Base-by-base conservation (phyloP, 2,113 vertebrate species). In the Columbina picui region DNA sequence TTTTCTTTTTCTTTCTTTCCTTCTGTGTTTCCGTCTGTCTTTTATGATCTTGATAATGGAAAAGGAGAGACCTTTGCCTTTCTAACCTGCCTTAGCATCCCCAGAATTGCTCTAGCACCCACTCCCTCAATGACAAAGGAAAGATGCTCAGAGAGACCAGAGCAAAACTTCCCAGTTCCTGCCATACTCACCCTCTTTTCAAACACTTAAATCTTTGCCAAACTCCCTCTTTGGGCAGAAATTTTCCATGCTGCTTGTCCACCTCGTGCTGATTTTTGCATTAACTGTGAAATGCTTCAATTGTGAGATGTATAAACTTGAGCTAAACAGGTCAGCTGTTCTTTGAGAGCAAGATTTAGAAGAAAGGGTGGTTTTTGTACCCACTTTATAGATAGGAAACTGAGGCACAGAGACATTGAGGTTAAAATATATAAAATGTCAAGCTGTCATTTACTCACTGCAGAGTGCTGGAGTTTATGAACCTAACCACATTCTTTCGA, bases 401-500 rank as follows among this genome's bases (percentile, higher is more conserved):
- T 85, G 90, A 96, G 84, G 74, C 92, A 83, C 65, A 19, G 57
- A 63, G 85, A 39, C 27, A 17, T 6, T 34, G 56, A 91, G 38
- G 57, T 36, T 49, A 89, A 45, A 76, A 55, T 55, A 52, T 17
- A 30, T 73, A 34, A 90, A 86, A 83, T 6, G 12, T 57, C 61
- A 83, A 76, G 29, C 75, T 93, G 87, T 81, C 59, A 32, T 59
- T 91, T 89, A 73, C 41, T 92, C 45, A 10, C 55, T 50, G 43
- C 52, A 34, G 30, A 50, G 34, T 43, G 38, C 75, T 67, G 77
- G 87, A 94, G 60, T 93, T 94, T 84, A 60, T 82, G 74, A 95
- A 94, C 65, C 41, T 74, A 82, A 45, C 57, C 52, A 67, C 87
- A 94, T 94, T 94, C 93, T 84, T 94, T 94, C 92, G 94, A 95